Conservation (phyloP, 2,113 vertebrate species). For the Collichthys lucidus region DNA sequence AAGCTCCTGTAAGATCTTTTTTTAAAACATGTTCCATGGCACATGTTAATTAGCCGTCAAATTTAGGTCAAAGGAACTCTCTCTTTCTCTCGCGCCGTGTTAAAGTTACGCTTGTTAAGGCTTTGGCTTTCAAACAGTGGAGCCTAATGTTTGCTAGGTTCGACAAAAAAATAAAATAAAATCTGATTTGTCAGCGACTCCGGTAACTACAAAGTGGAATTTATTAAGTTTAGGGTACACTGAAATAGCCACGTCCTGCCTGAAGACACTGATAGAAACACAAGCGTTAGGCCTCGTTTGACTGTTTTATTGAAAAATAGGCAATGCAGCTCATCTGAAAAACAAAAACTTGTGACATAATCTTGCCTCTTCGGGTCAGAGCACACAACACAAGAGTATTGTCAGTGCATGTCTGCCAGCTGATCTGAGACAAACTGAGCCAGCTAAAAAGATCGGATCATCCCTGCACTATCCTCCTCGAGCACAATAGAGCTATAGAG, state of each 20-base stretch:
- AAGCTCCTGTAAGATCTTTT: slow-evolving; percentile 1
- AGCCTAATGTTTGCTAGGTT: slow-evolving; percentile 10
- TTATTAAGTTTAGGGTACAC: slow-evolving; percentile 22
- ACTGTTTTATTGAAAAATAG: neutral
- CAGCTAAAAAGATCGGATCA: slow-evolving; percentile 49
- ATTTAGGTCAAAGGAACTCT: slow-evolving; percentile 50
- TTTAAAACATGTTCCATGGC: neutral
- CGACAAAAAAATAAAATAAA: neutral
- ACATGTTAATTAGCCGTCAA: slow-evolving; percentile 33
- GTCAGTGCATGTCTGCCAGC: slow-evolving; percentile 54
- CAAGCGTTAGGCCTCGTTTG: no score
- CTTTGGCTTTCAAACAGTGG: slow-evolving; percentile 4
- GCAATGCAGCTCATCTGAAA: neutral
- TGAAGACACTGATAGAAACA: slow-evolving; percentile 3
- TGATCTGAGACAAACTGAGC: slow-evolving; percentile 51
- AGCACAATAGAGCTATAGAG: slow-evolving; percentile 65
- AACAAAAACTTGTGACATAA: slow-evolving; percentile 15
- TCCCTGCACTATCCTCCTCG: slow-evolving; percentile 19
- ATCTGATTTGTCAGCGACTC: slow-evolving; percentile 20
- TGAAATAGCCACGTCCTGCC: slow-evolving; percentile 26
- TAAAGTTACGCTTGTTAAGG: slow-evolving; percentile 16
- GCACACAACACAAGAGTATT: slow-evolving; percentile 37
- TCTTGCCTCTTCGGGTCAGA: slow-evolving; percentile 26
- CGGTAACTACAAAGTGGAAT: neutral
- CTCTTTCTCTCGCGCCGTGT: slow-evolving; percentile 6